Evolutionary conservation across 64 coral and sea anemone genomes (phyloP).

Genomic region (Montipora efflorescens): DNA sequence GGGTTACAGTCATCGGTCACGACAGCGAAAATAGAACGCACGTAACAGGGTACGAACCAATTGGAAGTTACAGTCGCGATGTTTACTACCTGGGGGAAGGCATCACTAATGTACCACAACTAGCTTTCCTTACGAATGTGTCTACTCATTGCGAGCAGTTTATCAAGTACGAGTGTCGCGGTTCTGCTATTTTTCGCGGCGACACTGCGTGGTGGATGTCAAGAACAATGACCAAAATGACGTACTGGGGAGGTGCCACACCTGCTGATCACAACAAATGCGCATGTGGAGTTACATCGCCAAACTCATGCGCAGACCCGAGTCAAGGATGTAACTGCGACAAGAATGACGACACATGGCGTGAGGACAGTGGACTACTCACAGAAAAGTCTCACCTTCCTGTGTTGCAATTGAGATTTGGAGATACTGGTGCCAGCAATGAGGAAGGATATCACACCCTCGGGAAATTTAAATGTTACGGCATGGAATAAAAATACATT

Average conservation of each 20-base stretch:
- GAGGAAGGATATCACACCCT: conserved; percentile 20
- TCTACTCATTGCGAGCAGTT: background rate
- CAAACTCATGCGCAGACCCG: background rate
- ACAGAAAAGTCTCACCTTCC: background rate
- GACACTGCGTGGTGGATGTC: conserved; percentile 33
- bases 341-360: background rate
- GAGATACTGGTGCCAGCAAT: background rate
- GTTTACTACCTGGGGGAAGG: conserved; percentile 36
- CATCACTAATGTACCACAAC: background rate
- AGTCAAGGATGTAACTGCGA: conserved; percentile 42
- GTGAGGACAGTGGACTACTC: background rate
- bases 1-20: conserved; percentile 66
- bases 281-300: background rate
- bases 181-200: background rate
- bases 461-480: conserved; percentile 22
- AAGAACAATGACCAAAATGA: conserved; percentile 11
- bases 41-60: conserved; percentile 28
- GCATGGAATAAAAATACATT: background rate
- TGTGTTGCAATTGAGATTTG: background rate
- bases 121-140: background rate
- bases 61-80: conserved; percentile 1
- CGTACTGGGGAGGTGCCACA: conserved; percentile 56
- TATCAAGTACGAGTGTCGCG: background rate
- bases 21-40: conserved; percentile 59
- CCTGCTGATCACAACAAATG: background rate